Percentiles rank a stretch among this genome's conserved stretches.
phyloP scores from a whole-genome alignment of 2,797 vertebrate genomes.

The Pitangus sulphuratus region DNA sequence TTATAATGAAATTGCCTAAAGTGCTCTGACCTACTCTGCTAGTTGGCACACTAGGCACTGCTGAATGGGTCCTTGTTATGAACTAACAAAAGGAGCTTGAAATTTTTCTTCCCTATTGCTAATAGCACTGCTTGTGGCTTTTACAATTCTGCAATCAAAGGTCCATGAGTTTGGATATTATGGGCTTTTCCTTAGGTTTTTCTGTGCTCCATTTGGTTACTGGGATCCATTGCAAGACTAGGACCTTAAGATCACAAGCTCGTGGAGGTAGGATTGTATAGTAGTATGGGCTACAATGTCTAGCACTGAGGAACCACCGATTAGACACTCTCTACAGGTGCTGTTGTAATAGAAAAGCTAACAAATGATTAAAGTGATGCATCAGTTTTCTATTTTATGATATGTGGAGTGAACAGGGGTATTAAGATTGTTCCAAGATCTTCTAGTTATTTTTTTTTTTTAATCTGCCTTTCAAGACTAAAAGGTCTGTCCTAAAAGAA shows the following conservation, averaged over 20 bases:
- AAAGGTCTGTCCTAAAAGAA: background rate
- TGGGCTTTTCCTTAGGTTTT: background rate
- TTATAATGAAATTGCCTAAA: conserved; percentile 48
- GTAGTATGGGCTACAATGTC: background rate
- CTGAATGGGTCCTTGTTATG: background rate
- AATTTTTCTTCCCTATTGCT: background rate
- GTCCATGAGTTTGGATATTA: background rate
- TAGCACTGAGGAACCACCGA: background rate
- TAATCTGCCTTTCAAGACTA: background rate
- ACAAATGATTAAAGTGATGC: background rate
- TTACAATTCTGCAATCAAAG: background rate
- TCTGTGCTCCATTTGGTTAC: background rate
- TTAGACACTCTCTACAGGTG: background rate
- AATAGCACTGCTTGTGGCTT: background rate
- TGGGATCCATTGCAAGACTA: background rate
- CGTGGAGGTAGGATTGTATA: background rate
- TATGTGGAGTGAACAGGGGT: background rate
- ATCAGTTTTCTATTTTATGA: background rate
- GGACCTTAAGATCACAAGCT: background rate
- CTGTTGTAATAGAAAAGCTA: background rate
- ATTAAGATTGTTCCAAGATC: background rate
- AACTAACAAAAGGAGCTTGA: background rate
- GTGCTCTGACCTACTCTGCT: background rate
- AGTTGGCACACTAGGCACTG: background rate
- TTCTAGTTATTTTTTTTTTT: background rate